Evolutionary conservation across 2,113 vertebrate genomes (phyloP).

Genomic region (Gavialis gangeticus): DNA sequence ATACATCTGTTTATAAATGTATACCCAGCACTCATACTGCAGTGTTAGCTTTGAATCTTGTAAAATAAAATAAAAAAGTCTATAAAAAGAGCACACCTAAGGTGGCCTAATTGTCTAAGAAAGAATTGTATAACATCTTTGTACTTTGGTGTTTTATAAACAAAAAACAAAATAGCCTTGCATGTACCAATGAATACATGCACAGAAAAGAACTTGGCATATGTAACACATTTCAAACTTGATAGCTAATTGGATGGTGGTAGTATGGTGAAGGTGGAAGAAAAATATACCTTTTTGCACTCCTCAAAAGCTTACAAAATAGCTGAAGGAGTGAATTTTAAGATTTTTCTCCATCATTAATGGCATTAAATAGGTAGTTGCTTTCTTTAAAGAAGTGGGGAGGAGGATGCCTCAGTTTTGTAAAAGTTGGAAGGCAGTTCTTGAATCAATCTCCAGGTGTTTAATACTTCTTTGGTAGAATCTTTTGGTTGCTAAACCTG

Average conservation of each 20-base stretch:
- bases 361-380: not conserved
- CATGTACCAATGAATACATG: not conserved
- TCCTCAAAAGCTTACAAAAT: not conserved
- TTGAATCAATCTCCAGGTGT: too few relatives aligned
- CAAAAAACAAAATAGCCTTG: not conserved
- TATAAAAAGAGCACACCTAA: not conserved
- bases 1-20: not conserved
- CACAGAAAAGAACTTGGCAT: not conserved
- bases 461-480: not conserved
- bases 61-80: not conserved
- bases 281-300: not conserved
- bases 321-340: not conserved
- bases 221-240: not conserved
- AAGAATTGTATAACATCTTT: not conserved
- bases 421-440: not conserved
- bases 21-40: not conserved
- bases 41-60: not conserved
- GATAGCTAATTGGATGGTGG: not conserved
- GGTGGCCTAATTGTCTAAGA: not conserved
- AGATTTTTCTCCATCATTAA: rapidly evolving
- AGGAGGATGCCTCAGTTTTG: not conserved
- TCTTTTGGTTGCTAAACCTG: not conserved
- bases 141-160: not conserved
- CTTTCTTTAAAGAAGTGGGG: not conserved
- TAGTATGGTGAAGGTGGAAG: not conserved